Percentiles rank a stretch among this genome's conserved stretches.
Evolutionary conservation across 2,888 invertebrate genomes (phyloP).

Genomic region (Orchesellides sinensis): DNA sequence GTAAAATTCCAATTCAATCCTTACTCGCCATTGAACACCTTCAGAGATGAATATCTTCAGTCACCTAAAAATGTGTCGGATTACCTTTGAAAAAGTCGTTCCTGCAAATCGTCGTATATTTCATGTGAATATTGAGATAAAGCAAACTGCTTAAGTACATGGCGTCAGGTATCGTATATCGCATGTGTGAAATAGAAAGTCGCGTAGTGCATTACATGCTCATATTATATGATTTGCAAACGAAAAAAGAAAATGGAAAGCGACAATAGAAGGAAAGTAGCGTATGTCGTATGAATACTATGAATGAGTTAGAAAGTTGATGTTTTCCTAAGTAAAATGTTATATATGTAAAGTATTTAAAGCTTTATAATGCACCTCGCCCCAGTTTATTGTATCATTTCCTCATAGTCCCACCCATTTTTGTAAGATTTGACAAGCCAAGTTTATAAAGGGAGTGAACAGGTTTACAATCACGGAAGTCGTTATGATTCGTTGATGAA

Average conservation of each 20-base stretch:
- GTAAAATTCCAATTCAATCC: not conserved
- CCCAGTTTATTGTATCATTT: not conserved
- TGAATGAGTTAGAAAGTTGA: conserved; percentile 4
- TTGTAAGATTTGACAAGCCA: too few relatives aligned
- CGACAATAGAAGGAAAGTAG: not conserved
- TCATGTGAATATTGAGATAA: conserved; percentile 14
- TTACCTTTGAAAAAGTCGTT: conserved; percentile 55
- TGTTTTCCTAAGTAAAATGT: conserved; percentile 4
- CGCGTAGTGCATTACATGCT: not conserved
- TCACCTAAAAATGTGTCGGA: conserved; percentile 43
- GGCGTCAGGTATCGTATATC: too few relatives aligned
- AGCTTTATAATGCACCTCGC: too few relatives aligned
- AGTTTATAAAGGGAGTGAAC: not conserved
- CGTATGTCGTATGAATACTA: not conserved
- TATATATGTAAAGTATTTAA: too few relatives aligned
- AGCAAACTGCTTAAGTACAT: conserved; percentile 1
- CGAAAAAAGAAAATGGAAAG: conserved; percentile 28
- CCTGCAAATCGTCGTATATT: conserved; percentile 38
- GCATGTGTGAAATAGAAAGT: not conserved
- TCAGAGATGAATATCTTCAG: not conserved
- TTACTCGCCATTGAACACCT: too few relatives aligned
- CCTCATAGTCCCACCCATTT: not conserved
- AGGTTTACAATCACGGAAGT: too few relatives aligned
- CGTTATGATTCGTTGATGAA: too few relatives aligned
- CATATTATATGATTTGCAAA: conserved; percentile 30